phyloP scores from a whole-genome alignment of 2,113 vertebrate species.

The Acinonyx jubatus region DNA sequence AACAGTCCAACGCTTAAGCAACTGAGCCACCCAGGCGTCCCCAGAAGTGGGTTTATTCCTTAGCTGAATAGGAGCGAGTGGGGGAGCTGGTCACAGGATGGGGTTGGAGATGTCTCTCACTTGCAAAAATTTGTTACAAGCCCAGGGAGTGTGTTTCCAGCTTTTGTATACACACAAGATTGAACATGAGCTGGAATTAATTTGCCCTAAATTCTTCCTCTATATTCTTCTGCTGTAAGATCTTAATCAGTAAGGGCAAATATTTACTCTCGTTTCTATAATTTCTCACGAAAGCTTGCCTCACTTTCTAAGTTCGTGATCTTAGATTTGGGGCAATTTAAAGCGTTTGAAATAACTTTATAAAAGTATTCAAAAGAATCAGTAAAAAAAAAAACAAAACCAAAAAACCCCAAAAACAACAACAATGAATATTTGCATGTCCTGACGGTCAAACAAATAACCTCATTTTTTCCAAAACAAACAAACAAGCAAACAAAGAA shows the following conservation, averaged over 20 bases:
- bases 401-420: no score
- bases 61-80: background rate
- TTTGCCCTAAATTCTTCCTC: background rate
- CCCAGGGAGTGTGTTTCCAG: background rate
- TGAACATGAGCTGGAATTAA: background rate
- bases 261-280: background rate
- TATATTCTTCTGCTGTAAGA: background rate
- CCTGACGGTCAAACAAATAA: background rate
- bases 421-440: background rate
- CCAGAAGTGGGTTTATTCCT: background rate
- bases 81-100: background rate
- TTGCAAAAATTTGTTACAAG: background rate
- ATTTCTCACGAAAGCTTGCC: background rate
- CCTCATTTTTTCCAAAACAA: slow-evolving; percentile 30
- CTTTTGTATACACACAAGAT: background rate
- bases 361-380: background rate
- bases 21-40: no score
- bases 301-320: background rate
- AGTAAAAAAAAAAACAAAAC: no score
- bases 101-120: background rate
- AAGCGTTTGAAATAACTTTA: background rate
- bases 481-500: slow-evolving; percentile 49
- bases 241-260: background rate
- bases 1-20: no score
- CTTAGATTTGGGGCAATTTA: background rate